Conservation (phyloP, 2,888 invertebrate genomes). For the Phengaris alcon region DNA sequence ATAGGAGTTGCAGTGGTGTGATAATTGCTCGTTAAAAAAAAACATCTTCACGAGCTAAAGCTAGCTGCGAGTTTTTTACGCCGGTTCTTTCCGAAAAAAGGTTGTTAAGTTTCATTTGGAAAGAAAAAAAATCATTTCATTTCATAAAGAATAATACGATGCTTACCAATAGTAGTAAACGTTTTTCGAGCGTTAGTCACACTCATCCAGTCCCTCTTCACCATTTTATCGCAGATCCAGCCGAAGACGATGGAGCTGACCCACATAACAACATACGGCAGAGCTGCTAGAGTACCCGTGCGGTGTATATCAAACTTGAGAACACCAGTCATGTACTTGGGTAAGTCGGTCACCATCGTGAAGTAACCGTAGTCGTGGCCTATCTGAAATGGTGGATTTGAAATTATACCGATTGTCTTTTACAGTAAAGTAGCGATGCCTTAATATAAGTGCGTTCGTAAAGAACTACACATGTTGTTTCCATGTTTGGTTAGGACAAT, state of each 20-base stretch:
- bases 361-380: conserved; percentile 87
- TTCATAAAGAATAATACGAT: not conserved
- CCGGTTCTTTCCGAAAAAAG: too few relatives aligned
- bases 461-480: too few relatives aligned
- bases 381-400: conserved; percentile 59
- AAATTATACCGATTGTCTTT: too few relatives aligned
- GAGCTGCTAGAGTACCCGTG: conserved; percentile 81
- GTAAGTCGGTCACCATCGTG: conserved; percentile 85
- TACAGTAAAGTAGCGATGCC: too few relatives aligned
- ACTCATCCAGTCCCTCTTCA: conserved; percentile 77
- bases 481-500: too few relatives aligned
- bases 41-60: too few relatives aligned
- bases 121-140: too few relatives aligned
- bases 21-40: too few relatives aligned
- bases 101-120: too few relatives aligned
- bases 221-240: conserved; percentile 83
- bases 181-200: conserved; percentile 80
- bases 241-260: conserved; percentile 81
- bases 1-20: too few relatives aligned
- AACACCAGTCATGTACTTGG: conserved; percentile 84
- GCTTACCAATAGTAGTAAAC: conserved; percentile 83
- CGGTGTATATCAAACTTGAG: conserved; percentile 82
- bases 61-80: too few relatives aligned
- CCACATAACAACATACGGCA: conserved; percentile 85
- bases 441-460: too few relatives aligned